Conservation (phyloP, 2,113 vertebrate genomes). For the Ovibos moschatus region DNA sequence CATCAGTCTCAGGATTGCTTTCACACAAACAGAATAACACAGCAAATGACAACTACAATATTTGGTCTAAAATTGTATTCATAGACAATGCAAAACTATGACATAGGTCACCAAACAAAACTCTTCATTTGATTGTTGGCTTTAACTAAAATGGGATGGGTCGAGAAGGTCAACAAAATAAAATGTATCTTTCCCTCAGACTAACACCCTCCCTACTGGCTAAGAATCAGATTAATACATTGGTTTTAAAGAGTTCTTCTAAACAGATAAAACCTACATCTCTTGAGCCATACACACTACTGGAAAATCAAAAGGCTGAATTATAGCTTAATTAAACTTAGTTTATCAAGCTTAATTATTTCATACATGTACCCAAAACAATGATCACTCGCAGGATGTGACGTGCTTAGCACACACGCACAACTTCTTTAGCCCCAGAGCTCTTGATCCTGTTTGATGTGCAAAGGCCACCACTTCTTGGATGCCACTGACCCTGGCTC, state of each 20-base stretch:
- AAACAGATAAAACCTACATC: background rate
- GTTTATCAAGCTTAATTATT: conserved; percentile 41
- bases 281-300: background rate
- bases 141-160: background rate
- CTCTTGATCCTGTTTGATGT: background rate
- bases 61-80: background rate
- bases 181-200: background rate
- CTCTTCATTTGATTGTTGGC: background rate
- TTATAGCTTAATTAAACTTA: conserved; percentile 50
- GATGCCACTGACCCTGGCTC: background rate
- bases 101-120: background rate
- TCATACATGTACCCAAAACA: background rate
- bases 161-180: background rate
- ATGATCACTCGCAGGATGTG: background rate
- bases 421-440: background rate
- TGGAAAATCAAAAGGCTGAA: conserved; percentile 6
- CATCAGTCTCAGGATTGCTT: background rate
- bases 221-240: background rate
- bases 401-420: background rate
- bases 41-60: background rate
- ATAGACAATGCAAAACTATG: background rate
- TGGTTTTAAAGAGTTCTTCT: background rate
- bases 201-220: background rate
- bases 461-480: background rate
- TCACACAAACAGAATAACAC: background rate